A percentile compares a stretch with the other conserved stretches of the same genome.
Evolutionary conservation across 2,113 vertebrate species (phyloP).

Genomic region (Smithornis capensis): DNA sequence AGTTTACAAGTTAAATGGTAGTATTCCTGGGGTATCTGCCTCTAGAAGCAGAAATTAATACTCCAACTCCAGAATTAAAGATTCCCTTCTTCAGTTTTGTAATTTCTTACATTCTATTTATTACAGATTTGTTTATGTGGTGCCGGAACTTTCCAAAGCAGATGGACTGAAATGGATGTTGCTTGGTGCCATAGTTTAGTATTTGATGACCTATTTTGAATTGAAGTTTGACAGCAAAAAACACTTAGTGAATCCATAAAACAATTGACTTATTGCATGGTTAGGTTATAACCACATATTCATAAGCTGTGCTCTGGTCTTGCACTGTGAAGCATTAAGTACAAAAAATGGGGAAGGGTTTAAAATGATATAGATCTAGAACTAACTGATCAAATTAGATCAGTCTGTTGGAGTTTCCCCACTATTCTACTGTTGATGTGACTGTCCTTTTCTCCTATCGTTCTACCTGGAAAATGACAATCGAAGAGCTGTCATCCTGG

Average conservation of each 20-base stretch:
- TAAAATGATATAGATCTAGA: not conserved
- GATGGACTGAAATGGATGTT: not conserved
- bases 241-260: not conserved
- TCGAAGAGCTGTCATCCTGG: not conserved
- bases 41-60: not conserved
- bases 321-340: not conserved
- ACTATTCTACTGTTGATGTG: not conserved
- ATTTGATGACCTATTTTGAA: not conserved
- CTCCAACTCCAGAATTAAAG: not conserved
- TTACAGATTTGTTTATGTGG: not conserved
- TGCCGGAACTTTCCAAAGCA: not conserved
- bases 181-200: not conserved
- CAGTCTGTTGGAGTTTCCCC: not conserved
- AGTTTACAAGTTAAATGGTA: accelerated
- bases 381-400: not conserved
- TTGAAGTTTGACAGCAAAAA: not conserved
- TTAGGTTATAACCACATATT: not conserved
- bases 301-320: not conserved
- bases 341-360: not conserved
- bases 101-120: not conserved
- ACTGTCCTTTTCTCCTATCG: not conserved
- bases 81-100: not conserved
- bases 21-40: accelerated
- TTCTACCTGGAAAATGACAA: not conserved
- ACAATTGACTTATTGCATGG: not conserved